Conservation (phyloP, 2,113 vertebrate species). For the Leuciscus idus region DNA sequence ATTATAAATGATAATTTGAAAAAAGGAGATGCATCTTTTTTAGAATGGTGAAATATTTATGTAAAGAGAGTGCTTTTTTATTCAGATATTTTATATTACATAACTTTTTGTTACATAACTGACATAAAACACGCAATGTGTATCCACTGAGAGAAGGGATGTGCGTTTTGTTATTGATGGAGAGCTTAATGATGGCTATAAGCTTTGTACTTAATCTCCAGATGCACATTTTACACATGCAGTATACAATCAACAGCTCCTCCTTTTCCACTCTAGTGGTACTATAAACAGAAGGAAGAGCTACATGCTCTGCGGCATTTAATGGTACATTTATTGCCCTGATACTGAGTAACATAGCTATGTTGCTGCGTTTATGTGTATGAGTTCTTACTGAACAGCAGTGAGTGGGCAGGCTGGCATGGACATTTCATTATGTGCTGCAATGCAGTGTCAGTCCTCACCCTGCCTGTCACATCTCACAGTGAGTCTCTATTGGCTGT, state of each 20-base stretch:
- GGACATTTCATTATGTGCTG: conserved; percentile 46
- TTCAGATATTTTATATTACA: conserved; percentile 3
- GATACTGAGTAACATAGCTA: not conserved
- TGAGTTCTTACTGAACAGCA: conserved; percentile 43
- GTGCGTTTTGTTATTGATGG: not conserved
- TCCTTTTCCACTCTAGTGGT: conserved; percentile 13
- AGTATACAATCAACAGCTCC: not conserved
- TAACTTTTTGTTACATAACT: conserved; percentile 5
- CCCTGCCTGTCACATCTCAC: conserved; percentile 33
- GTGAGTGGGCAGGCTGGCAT: conserved; percentile 55
- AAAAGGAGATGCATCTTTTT: not conserved
- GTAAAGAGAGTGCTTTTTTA: not conserved
- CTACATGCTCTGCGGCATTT: not conserved
- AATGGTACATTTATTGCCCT: not conserved
- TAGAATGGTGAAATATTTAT: conserved; percentile 12
- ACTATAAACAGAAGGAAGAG: conserved; percentile 5
- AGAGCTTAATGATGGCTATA: not conserved
- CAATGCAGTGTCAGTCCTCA: conserved; percentile 52
- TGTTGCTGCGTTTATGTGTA: conserved; percentile 3
- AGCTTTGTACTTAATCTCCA: conserved; percentile 11
- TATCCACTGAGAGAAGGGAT: not conserved
- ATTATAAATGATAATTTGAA: not conserved
- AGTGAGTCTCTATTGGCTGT: conserved; percentile 1
- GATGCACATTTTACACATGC: conserved; percentile 2
- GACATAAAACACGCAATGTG: conserved; percentile 13